phyloP scores from a whole-genome alignment of 2,113 vertebrate genomes.

The Mixornis gularis region DNA sequence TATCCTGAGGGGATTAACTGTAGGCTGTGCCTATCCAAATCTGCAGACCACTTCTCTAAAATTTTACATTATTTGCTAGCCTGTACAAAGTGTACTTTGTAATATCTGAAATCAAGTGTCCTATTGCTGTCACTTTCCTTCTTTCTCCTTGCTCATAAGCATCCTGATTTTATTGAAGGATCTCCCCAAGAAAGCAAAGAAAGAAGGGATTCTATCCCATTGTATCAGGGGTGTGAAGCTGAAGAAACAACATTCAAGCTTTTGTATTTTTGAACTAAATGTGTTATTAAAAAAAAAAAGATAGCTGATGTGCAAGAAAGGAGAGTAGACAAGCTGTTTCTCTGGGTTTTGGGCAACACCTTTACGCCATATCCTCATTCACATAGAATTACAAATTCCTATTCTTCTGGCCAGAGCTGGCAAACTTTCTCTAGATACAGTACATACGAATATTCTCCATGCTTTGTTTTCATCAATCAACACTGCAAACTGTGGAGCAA shows the following conservation, averaged over 20 bases:
- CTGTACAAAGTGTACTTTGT: neutral
- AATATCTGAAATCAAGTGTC: neutral
- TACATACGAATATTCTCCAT: neutral
- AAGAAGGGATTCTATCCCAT: neutral
- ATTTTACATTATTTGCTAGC: neutral
- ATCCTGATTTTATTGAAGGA: neutral
- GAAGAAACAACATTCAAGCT: neutral
- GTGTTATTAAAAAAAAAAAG: accelerated
- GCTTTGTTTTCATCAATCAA: neutral
- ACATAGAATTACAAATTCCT: neutral
- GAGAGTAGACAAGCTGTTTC: neutral
- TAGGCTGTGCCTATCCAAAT: neutral
- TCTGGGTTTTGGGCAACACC: neutral
- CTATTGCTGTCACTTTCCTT: neutral
- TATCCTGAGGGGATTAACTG: neutral
- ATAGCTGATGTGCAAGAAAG: neutral
- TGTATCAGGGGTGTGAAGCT: neutral
- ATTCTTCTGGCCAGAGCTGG: neutral
- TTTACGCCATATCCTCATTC: neutral
- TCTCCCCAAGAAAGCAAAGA: neutral
- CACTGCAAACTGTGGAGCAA: neutral
- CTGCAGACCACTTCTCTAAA: neutral
- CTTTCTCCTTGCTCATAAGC: neutral
- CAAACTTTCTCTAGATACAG: neutral
- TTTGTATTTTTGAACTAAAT: neutral